phyloP scores from a whole-genome alignment of 2,888 invertebrate genomes.

The Amblyjoppa proteus region DNA sequence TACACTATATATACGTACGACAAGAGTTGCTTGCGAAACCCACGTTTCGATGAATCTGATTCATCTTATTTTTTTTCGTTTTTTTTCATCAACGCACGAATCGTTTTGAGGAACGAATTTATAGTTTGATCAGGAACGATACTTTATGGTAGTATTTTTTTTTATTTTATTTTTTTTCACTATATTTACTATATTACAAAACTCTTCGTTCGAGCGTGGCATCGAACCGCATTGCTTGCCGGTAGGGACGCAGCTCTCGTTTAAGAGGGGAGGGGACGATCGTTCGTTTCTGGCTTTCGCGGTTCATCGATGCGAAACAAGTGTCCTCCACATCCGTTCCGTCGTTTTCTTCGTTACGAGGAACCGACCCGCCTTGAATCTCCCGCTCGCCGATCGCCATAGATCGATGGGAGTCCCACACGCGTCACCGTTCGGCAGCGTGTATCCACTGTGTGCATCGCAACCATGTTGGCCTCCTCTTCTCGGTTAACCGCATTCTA shows the following conservation, averaged over 20 bases:
- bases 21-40: constrained; percentile 29
- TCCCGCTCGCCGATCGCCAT: constrained; percentile 2
- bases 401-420: constrained; percentile 2
- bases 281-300: constrained; percentile 30
- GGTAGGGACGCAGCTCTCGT: neutral
- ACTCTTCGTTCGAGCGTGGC: constrained; percentile 9
- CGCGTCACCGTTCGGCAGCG: constrained; percentile 10
- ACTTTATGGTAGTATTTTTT: constrained; percentile 48
- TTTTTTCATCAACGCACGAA: constrained; percentile 22
- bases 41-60: constrained; percentile 28
- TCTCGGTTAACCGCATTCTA: constrained; percentile 77
- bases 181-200: constrained; percentile 58
- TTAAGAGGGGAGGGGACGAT: neutral
- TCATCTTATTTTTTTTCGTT: constrained; percentile 1
- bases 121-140: constrained; percentile 58
- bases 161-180: neutral
- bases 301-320: constrained; percentile 54
- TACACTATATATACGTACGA: constrained; percentile 17
- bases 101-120: constrained; percentile 54
- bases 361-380: constrained; percentile 1
- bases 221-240: constrained; percentile 10
- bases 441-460: constrained; percentile 7
- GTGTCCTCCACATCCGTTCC: constrained; percentile 36
- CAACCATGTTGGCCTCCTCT: constrained; percentile 44
- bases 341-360: constrained; percentile 15